Evolutionary conservation across 2,113 vertebrate species (phyloP).

Genomic region (Erythrocercus mccallii): DNA sequence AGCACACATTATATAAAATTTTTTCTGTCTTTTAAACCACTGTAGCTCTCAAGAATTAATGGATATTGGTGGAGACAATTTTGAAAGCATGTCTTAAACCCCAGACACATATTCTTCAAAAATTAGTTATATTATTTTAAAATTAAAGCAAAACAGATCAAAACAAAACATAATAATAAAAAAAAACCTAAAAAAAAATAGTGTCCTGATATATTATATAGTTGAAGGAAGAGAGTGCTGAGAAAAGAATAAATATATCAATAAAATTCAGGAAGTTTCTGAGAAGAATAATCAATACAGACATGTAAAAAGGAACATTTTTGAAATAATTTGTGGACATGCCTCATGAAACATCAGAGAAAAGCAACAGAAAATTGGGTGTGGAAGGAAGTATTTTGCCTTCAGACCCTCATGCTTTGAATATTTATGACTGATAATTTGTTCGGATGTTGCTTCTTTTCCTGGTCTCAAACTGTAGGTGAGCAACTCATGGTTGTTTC

Average conservation of each 20-base stretch:
- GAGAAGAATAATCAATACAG: background rate
- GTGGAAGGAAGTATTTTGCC: background rate
- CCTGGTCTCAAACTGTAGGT: background rate
- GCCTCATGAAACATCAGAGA: background rate
- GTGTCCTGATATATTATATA: background rate
- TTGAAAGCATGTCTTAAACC: background rate
- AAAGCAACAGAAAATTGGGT: background rate
- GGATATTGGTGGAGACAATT: background rate
- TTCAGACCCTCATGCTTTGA: background rate
- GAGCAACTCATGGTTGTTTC: background rate
- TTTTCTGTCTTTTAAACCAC: background rate
- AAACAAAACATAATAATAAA: background rate
- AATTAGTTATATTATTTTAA: background rate
- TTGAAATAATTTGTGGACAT: background rate
- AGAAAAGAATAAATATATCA: background rate
- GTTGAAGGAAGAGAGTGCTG: background rate
- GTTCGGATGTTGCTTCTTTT: background rate
- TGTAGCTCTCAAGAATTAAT: background rate
- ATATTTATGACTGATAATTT: background rate
- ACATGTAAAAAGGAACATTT: background rate
- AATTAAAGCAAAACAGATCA: background rate
- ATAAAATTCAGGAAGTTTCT: background rate
- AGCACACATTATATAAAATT: accelerated
- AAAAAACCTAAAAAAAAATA: background rate
- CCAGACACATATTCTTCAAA: background rate